Percentiles rank a stretch among this genome's conserved stretches.
These are phyloP conservation scores for Leuciscus idus DNA, from an alignment of 2,113 vertebrate species.

Conservation along the genomic window DNA sequence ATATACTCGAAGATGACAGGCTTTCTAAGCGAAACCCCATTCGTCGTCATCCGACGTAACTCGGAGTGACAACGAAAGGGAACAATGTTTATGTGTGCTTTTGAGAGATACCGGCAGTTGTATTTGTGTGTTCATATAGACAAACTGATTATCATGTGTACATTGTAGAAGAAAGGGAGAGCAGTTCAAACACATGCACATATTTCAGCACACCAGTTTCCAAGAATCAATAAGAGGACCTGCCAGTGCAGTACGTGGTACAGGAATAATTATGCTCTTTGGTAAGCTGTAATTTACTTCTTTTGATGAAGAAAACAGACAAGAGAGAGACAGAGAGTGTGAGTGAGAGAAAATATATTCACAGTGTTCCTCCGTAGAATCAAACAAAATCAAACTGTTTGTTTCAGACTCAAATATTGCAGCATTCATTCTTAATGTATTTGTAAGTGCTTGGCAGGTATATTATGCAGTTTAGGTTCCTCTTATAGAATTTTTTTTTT, in stretches of 20 bases:
- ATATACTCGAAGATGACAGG: too few species aligned
- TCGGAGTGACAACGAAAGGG: too few species aligned
- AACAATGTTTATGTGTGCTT: neutral
- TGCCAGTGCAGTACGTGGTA: constrained; percentile 30
- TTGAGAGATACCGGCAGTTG: neutral
- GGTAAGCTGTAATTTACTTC: constrained; percentile 45
- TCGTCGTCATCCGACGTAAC: too few species aligned
- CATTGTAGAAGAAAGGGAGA: neutral
- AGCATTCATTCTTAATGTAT: neutral
- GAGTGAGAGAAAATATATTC: constrained; percentile 29
- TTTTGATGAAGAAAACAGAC: constrained; percentile 36
- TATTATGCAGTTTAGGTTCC: neutral
- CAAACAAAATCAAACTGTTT: neutral
- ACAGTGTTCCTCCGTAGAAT: neutral
- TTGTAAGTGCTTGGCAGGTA: neutral
- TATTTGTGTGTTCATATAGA: neutral
- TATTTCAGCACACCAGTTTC: neutral
- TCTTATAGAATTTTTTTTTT: neutral
- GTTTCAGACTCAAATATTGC: neutral
- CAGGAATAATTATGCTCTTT: constrained; percentile 47
- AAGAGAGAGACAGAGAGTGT: constrained; percentile 48
- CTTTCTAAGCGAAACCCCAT: too few species aligned
- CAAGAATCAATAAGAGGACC: constrained; percentile 15
- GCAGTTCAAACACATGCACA: neutral
- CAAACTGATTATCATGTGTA: constrained; percentile 24